Percentiles rank a stretch among this genome's conserved stretches.
phyloP scores from a whole-genome alignment of 2,888 invertebrate genomes.

The Anorthoa munda region DNA sequence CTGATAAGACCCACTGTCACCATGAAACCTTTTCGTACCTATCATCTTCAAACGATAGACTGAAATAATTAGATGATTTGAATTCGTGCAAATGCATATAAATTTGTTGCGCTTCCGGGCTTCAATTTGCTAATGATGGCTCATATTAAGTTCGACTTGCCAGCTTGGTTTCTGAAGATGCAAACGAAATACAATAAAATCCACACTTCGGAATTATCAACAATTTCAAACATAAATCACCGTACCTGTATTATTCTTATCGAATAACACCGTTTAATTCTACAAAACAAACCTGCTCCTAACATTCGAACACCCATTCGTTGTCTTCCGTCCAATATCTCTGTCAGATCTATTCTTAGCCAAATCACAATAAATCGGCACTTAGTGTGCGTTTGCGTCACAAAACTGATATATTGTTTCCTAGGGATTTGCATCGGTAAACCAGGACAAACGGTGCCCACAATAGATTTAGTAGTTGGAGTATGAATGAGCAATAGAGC shows the following conservation, averaged over 20 bases:
- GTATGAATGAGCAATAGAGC: slow-evolving; percentile 42
- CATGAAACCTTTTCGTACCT: no score
- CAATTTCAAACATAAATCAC: not conserved
- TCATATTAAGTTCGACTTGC: no score
- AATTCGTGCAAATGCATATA: no score
- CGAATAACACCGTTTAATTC: not conserved
- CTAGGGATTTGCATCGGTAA: slow-evolving; percentile 64
- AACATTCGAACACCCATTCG: not conserved
- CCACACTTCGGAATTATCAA: no score
- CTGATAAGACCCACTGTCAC: no score
- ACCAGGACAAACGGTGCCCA: slow-evolving; percentile 51
- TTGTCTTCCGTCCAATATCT: slow-evolving; percentile 25
- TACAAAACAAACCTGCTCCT: not conserved
- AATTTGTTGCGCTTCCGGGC: no score
- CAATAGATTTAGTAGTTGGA: slow-evolving; percentile 26
- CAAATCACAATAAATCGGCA: slow-evolving; percentile 57
- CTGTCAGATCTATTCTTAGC: slow-evolving; percentile 45
- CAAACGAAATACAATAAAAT: no score
- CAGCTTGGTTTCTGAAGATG: no score
- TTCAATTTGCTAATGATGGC: no score
- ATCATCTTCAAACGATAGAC: no score
- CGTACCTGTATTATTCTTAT: not conserved
- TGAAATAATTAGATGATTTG: no score
- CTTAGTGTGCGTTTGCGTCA: slow-evolving; percentile 62
- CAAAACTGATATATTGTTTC: slow-evolving; percentile 60